phyloP scores from a whole-genome alignment of 2,113 vertebrate species.

The Diglossa brunneiventris region DNA sequence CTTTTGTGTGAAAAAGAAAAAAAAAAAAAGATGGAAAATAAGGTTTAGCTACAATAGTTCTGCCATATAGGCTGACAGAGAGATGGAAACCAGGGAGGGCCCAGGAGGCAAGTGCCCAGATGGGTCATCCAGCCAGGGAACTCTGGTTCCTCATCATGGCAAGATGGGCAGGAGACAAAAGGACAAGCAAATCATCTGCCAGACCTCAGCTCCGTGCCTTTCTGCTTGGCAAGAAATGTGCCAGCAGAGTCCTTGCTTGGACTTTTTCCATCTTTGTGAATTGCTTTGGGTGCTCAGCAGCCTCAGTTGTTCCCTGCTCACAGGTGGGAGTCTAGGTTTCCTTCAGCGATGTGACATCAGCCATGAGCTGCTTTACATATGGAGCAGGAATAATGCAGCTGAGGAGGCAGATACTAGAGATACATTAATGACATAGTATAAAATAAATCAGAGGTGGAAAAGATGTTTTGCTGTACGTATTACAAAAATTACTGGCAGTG shows the following conservation, averaged over 20 bases:
- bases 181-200: neutral
- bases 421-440: neutral
- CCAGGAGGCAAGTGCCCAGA: neutral
- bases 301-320: neutral
- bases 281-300: neutral
- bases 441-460: neutral
- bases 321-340: neutral
- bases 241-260: neutral
- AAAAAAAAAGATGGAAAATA: neutral
- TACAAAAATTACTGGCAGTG: neutral
- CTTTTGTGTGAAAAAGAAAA: neutral
- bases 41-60: neutral
- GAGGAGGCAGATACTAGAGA: neutral
- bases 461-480: neutral
- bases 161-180: neutral
- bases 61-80: neutral
- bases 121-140: rapidly evolving
- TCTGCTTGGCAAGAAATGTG: neutral
- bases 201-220: neutral
- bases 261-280: neutral
- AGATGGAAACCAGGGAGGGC: neutral
- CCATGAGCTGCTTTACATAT: neutral
- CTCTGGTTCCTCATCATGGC: neutral
- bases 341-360: neutral
- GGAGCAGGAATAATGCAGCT: neutral